phyloP scores from a whole-genome alignment of 2,888 invertebrate species.

The Eristalinus sepulchralis region DNA sequence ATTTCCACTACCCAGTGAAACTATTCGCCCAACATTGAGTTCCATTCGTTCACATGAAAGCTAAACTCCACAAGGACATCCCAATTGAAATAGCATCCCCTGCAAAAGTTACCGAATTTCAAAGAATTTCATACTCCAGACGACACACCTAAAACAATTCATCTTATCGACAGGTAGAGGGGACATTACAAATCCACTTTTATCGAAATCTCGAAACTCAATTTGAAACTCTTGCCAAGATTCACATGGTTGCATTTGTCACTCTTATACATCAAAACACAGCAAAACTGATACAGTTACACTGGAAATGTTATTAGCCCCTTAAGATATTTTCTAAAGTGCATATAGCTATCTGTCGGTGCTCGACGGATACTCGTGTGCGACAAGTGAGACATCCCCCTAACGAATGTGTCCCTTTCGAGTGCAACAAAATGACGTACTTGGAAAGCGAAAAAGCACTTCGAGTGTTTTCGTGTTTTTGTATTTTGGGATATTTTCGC shows the following conservation, averaged over 20 bases:
- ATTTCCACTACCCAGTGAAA: too few species aligned
- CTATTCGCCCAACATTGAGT: too few species aligned
- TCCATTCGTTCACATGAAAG: too few species aligned
- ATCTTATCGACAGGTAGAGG: constrained; percentile 47
- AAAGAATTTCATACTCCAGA: not conserved
- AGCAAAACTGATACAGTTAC: constrained; percentile 13
- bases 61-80: not conserved
- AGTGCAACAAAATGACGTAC: constrained; percentile 8
- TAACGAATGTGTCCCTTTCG: not conserved
- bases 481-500: not conserved
- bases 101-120: not conserved
- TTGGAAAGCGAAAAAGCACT: not conserved
- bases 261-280: constrained; percentile 28
- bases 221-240: constrained; percentile 43
- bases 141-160: constrained; percentile 39
- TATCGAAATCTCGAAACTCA: constrained; percentile 35
- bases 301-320: constrained; percentile 33
- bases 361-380: constrained; percentile 9
- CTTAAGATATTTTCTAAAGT: constrained; percentile 13
- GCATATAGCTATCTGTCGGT: not conserved
- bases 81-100: not conserved
- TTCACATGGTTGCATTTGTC: constrained; percentile 48
- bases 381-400: constrained; percentile 17
- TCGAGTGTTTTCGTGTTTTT: not conserved
- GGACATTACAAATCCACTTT: constrained; percentile 45